phyloP scores from a whole-genome alignment of 2,113 vertebrate genomes.

The Lutjanus erythropterus region DNA sequence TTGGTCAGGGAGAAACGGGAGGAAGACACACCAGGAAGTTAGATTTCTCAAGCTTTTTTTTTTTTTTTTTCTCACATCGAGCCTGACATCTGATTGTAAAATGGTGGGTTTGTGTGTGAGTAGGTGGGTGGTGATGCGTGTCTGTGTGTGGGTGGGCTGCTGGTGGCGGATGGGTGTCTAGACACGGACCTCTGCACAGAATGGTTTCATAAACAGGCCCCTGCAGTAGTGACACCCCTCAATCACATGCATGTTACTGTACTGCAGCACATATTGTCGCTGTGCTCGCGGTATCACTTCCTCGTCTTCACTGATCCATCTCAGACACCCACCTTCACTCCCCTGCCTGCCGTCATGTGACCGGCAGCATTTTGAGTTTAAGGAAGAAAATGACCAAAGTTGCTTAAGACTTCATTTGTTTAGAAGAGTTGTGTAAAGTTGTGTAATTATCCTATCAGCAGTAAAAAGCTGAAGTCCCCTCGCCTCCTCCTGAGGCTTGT shows the following conservation, averaged over 20 bases:
- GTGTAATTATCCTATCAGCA: neutral
- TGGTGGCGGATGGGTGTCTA: slow-evolving; percentile 55
- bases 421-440: slow-evolving; percentile 6
- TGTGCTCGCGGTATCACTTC: slow-evolving; percentile 65
- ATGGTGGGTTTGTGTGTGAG: slow-evolving; percentile 45
- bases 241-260: slow-evolving; percentile 16
- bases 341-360: slow-evolving; percentile 40
- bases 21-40: slow-evolving; percentile 59
- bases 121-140: slow-evolving; percentile 41
- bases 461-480: slow-evolving; percentile 16
- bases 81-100: slow-evolving; percentile 58
- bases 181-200: slow-evolving; percentile 65
- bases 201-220: slow-evolving; percentile 46
- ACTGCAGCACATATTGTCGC: slow-evolving; percentile 21
- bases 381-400: slow-evolving; percentile 25
- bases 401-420: slow-evolving; percentile 3
- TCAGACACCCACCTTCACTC: slow-evolving; percentile 25
- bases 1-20: slow-evolving; percentile 43
- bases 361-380: neutral
- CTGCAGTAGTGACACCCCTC: slow-evolving; percentile 33
- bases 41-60: slow-evolving; percentile 27
- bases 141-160: slow-evolving; percentile 30
- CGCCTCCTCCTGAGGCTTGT: slow-evolving; percentile 1
- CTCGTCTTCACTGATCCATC: slow-evolving; percentile 44
- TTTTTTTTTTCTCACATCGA: neutral